Conservation (phyloP, 2,888 invertebrate species). For the Anthrax anthrax region DNA sequence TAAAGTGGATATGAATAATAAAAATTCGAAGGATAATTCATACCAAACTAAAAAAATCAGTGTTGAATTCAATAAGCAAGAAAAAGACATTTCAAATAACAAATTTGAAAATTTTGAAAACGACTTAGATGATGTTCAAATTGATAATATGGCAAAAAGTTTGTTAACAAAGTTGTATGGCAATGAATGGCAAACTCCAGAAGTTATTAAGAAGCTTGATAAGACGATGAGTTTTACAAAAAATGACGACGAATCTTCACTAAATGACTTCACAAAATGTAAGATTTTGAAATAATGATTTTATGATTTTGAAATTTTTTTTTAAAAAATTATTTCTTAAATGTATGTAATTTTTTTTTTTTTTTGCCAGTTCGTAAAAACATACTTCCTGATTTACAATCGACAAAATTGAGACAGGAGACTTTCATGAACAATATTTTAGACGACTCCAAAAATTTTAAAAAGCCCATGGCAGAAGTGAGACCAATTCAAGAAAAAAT, state of each 20-base stretch:
- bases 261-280: slow-evolving; percentile 1
- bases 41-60: no score
- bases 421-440: not conserved
- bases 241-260: not conserved
- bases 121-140: slow-evolving; percentile 8
- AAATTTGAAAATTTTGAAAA: not conserved
- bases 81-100: not conserved
- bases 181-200: slow-evolving; percentile 30
- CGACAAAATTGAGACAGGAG: slow-evolving; percentile 15
- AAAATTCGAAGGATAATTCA: not conserved
- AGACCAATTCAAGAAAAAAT: not conserved
- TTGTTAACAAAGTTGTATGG: slow-evolving; percentile 29
- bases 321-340: no score
- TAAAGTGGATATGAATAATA: not conserved
- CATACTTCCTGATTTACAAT: slow-evolving; percentile 23
- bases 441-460: not conserved
- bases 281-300: no score
- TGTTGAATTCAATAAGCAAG: not conserved
- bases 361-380: slow-evolving; percentile 19
- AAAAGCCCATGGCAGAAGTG: not conserved
- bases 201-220: slow-evolving; percentile 20
- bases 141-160: slow-evolving; percentile 22
- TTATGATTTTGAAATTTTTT: no score
- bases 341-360: not conserved
- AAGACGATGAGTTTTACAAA: not conserved